phyloP scores from a whole-genome alignment of 1,140 invertebrate genomes.

The Octopus bimaculoides region DNA sequence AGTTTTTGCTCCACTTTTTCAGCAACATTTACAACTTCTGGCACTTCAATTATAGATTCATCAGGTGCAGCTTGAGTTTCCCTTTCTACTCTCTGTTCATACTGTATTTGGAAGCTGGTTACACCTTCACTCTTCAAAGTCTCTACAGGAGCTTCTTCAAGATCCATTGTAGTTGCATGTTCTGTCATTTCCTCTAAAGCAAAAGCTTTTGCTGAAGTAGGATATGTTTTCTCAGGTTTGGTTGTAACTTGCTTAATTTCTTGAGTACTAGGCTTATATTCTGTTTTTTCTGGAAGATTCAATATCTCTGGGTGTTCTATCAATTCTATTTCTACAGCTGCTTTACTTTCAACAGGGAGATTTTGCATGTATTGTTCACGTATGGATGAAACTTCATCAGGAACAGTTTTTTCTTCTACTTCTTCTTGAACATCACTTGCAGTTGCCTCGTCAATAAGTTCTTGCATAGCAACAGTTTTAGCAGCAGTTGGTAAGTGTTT shows the following conservation, averaged over 20 bases:
- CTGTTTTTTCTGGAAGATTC: slow-evolving; percentile 22
- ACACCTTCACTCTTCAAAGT: slow-evolving; percentile 4
- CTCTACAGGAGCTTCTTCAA: not conserved
- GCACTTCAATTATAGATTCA: slow-evolving; percentile 23
- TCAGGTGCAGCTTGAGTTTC: slow-evolving; percentile 26
- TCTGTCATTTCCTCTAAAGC: not conserved
- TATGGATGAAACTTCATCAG: slow-evolving; percentile 20
- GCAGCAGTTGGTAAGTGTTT: slow-evolving; percentile 12
- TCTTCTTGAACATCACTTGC: slow-evolving; percentile 14
- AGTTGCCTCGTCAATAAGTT: slow-evolving; percentile 17
- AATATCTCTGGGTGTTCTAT: slow-evolving; percentile 26
- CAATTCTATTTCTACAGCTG: slow-evolving; percentile 24
- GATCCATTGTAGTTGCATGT: not conserved
- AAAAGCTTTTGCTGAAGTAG: slow-evolving; percentile 11
- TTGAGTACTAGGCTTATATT: slow-evolving; percentile 23
- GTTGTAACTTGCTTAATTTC: slow-evolving; percentile 27
- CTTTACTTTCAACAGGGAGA: slow-evolving; percentile 25
- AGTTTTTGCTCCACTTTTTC: slow-evolving; percentile 11
- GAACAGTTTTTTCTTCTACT: slow-evolving; percentile 16
- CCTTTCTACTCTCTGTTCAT: slow-evolving; percentile 2
- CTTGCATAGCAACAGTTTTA: slow-evolving; percentile 17
- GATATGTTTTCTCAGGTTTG: slow-evolving; percentile 24
- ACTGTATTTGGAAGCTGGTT: slow-evolving; percentile 5
- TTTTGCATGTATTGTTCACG: slow-evolving; percentile 21
- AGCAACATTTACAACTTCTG: slow-evolving; percentile 31